Percentiles rank a stretch among this genome's conserved stretches.
phyloP scores from a whole-genome alignment of 2,797 vertebrate species.

The Syngnathus rostellatus region DNA sequence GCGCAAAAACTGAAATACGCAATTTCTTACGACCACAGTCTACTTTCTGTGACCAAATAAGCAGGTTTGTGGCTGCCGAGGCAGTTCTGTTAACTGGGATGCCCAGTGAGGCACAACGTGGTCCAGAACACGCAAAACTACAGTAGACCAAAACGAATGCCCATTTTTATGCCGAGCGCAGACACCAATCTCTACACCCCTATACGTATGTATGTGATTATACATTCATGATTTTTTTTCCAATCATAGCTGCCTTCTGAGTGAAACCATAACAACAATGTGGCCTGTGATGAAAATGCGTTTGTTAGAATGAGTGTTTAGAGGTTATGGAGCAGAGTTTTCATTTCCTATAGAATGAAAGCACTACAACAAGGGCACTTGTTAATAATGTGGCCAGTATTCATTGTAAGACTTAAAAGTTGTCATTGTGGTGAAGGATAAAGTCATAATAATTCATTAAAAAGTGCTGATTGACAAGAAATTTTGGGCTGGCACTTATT shows the following conservation, averaged over 20 bases:
- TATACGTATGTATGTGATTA: constrained; percentile 12
- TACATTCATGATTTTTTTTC: too few relatives aligned
- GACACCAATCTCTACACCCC: too few relatives aligned
- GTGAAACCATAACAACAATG: neutral
- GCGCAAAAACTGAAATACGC: too few relatives aligned
- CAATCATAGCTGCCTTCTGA: too few relatives aligned
- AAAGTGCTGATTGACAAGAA: constrained; percentile 64
- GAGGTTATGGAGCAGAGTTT: constrained; percentile 17
- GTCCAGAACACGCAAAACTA: too few relatives aligned
- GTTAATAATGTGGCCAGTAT: constrained; percentile 76
- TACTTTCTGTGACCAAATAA: too few relatives aligned
- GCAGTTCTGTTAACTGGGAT: too few relatives aligned
- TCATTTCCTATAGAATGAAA: constrained; percentile 73
- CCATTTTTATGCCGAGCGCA: too few relatives aligned
- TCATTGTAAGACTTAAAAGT: constrained; percentile 64
- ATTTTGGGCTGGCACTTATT: constrained; percentile 61
- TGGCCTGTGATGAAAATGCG: neutral
- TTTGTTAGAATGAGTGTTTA: neutral
- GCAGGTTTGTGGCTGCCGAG: too few relatives aligned
- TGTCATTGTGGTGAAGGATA: constrained; percentile 61
- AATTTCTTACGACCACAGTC: too few relatives aligned
- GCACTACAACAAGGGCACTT: constrained; percentile 66
- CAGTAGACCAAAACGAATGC: too few relatives aligned
- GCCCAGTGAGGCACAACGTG: too few relatives aligned
- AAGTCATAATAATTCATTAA: constrained; percentile 17